Evolutionary conservation across 2,888 invertebrate species (phyloP).

Genomic region (Homarus gammarus): DNA sequence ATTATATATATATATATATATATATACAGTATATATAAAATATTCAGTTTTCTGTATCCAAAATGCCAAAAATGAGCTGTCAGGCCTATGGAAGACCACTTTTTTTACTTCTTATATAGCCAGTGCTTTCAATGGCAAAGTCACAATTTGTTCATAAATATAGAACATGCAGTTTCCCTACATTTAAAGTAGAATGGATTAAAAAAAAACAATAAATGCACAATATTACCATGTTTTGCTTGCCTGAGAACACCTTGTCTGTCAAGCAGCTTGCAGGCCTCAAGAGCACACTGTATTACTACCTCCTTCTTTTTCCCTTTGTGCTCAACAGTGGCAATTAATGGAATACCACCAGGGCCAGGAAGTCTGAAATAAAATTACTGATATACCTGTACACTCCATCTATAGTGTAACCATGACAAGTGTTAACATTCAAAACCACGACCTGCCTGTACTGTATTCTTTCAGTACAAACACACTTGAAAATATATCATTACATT

Average conservation of each 20-base stretch:
- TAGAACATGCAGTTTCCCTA: too few species aligned
- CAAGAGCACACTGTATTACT: slow-evolving; percentile 93
- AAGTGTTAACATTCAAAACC: neutral
- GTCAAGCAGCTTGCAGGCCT: slow-evolving; percentile 95
- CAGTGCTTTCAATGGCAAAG: too few species aligned
- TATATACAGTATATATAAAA: too few species aligned
- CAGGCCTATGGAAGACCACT: too few species aligned
- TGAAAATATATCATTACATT: too few species aligned
- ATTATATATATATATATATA: too few species aligned
- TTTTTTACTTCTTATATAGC: too few species aligned
- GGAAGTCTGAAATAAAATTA: slow-evolving; percentile 87
- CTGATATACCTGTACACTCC: neutral
- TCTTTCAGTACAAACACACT: too few species aligned
- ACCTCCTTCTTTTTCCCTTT: slow-evolving; percentile 96
- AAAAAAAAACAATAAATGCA: neutral
- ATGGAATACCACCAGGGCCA: slow-evolving; percentile 85
- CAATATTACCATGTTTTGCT: slow-evolving; percentile 87
- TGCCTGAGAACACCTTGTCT: slow-evolving; percentile 91
- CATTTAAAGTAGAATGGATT: too few species aligned
- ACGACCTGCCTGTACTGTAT: neutral
- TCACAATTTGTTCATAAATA: too few species aligned
- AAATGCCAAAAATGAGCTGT: too few species aligned
- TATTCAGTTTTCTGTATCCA: too few species aligned
- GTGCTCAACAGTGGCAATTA: slow-evolving; percentile 91
- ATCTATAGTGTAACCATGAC: neutral